A percentile compares a stretch with the other conserved stretches of the same genome.
Conservation (phyloP, 2,113 vertebrate species). For the Cisticola juncidis region DNA sequence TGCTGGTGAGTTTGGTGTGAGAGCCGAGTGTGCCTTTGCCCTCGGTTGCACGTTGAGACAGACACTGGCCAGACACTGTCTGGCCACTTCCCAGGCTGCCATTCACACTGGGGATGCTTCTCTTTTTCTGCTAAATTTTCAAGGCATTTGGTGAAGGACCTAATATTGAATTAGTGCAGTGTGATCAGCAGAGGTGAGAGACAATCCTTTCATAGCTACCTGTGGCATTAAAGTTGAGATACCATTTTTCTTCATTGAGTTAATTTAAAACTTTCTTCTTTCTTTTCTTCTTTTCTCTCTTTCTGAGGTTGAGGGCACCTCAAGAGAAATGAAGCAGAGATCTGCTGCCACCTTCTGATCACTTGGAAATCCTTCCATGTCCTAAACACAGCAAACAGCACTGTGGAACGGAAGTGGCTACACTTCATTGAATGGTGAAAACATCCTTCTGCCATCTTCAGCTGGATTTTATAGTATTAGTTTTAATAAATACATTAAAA, state of each 20-base stretch:
- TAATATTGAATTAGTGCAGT: neutral
- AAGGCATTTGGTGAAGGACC: neutral
- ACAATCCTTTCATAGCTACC: neutral
- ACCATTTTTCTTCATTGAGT: neutral
- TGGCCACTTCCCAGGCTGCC: neutral
- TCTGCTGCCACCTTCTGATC: conserved; percentile 70
- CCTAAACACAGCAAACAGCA: rapidly evolving
- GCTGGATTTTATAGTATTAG: neutral
- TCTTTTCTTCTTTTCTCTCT: neutral
- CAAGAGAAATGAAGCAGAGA: neutral
- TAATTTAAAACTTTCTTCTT: neutral
- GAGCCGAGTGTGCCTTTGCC: neutral
- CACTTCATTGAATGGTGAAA: neutral
- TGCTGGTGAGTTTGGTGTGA: neutral
- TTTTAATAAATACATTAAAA: neutral
- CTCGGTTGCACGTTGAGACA: neutral
- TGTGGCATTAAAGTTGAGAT: neutral
- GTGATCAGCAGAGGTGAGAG: neutral
- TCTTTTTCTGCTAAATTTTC: neutral
- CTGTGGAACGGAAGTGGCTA: neutral
- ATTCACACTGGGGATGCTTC: neutral
- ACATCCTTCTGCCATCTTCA: neutral
- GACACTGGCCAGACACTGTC: too few species aligned
- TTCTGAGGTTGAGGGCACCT: neutral
- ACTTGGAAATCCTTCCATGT: neutral